These are phyloP conservation scores for Halotydeus destructor DNA, from an alignment of 1,140 invertebrate genomes.

Conservation along the genomic window DNA sequence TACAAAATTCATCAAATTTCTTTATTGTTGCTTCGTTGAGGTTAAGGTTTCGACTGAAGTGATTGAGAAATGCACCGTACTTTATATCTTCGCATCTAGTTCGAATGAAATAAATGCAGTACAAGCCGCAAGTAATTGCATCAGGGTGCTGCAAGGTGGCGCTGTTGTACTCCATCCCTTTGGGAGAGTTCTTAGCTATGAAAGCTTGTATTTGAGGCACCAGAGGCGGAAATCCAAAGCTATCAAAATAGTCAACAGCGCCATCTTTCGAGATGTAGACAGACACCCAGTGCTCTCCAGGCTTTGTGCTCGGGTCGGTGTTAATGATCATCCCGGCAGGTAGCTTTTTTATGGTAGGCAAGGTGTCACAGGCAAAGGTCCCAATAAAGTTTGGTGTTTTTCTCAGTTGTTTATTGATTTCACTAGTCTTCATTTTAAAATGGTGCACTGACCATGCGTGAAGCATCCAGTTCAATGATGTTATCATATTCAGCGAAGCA, in stretches of 20 bases:
- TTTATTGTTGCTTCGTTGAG: no score
- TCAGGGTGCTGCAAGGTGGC: no score
- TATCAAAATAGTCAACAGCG: constrained; percentile 3
- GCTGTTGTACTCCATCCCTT: no score
- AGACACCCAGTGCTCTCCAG: background rate
- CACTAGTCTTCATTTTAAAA: constrained; percentile 1
- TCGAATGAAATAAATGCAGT: no score
- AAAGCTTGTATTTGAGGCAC: background rate
- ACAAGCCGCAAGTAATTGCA: no score
- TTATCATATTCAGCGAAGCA: constrained; percentile 13
- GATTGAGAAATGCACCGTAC: no score
- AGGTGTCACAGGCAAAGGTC: background rate
- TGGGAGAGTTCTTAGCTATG: no score
- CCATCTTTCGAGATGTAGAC: background rate
- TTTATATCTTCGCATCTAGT: no score
- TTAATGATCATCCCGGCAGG: background rate
- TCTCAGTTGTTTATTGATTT: constrained; percentile 3
- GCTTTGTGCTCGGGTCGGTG: background rate
- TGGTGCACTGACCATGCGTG: constrained; percentile 7
- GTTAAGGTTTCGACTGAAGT: no score
- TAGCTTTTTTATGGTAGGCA: background rate
- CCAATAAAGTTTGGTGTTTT: background rate
- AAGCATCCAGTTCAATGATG: constrained; percentile 10
- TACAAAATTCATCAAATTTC: no score
- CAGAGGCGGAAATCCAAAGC: constrained; percentile 2